phyloP scores from a whole-genome alignment of 2,888 invertebrate genomes.

The Sialis fuliginosa region DNA sequence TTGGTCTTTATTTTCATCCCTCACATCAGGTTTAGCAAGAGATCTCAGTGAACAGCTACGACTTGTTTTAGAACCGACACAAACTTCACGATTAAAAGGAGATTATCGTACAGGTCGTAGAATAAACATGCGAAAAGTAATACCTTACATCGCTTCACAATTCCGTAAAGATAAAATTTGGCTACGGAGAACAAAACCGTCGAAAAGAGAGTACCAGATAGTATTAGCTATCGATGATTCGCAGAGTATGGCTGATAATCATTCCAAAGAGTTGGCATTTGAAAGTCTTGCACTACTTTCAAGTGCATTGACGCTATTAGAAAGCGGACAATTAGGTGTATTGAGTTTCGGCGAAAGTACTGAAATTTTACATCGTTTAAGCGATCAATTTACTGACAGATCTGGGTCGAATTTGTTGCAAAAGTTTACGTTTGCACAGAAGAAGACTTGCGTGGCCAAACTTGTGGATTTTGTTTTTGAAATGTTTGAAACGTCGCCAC shows the following conservation, averaged over 20 bases:
- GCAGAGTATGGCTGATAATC: constrained; percentile 73
- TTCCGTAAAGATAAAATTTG: constrained; percentile 99
- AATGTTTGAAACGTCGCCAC: constrained; percentile 29
- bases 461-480: constrained; percentile 64
- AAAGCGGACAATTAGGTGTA: constrained; percentile 84
- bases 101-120: constrained; percentile 94
- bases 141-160: constrained; percentile 97
- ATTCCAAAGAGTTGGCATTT: constrained; percentile 80
- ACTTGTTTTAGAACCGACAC: constrained; percentile 88
- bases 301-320: constrained; percentile 76
- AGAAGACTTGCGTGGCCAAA: constrained; percentile 71
- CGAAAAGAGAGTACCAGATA: constrained; percentile 90
- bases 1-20: constrained; percentile 43
- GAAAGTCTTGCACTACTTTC: constrained; percentile 86
- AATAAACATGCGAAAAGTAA: constrained; percentile 95
- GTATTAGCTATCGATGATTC: constrained; percentile 95
- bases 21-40: constrained; percentile 47
- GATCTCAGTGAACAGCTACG: constrained; percentile 87
- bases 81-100: constrained; percentile 78
- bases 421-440: constrained; percentile 74
- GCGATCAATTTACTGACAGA: constrained; percentile 71
- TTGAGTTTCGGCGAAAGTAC: constrained; percentile 80
- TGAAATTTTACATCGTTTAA: constrained; percentile 71
- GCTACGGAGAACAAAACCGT: constrained; percentile 88
- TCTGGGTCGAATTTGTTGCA: constrained; percentile 70